phyloP scores from a whole-genome alignment of 2,797 vertebrate species.

The Hyperoplus lanceolatus region DNA sequence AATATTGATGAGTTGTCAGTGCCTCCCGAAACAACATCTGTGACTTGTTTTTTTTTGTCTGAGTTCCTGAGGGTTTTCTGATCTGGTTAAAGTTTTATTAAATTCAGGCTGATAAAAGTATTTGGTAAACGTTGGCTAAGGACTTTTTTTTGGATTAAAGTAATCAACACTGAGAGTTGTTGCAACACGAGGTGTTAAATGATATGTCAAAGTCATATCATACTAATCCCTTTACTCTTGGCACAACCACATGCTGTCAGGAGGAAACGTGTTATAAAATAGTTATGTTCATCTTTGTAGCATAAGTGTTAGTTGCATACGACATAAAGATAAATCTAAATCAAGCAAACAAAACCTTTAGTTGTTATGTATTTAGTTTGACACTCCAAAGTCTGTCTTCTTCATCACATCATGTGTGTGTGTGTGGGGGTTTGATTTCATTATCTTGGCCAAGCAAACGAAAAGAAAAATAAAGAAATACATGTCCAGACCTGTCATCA shows the following conservation, averaged over 20 bases:
- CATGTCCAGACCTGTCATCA: too few species aligned
- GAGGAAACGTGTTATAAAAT: neutral
- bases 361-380: neutral
- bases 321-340: neutral
- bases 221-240: neutral
- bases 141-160: neutral
- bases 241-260: neutral
- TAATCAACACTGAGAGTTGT: neutral
- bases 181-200: neutral
- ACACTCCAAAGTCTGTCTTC: neutral
- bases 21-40: neutral
- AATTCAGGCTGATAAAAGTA: neutral
- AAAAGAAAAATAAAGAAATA: too few species aligned
- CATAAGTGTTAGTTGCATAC: neutral
- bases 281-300: neutral
- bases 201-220: neutral
- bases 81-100: neutral
- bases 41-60: too few species aligned
- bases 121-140: neutral
- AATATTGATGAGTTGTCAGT: neutral
- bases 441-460: neutral
- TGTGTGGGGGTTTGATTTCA: neutral
- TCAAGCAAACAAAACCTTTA: neutral
- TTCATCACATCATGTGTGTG: neutral
- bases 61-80: neutral